Conservation (phyloP, 2,888 invertebrate species). For the Caenorhabditis imperialis region DNA sequence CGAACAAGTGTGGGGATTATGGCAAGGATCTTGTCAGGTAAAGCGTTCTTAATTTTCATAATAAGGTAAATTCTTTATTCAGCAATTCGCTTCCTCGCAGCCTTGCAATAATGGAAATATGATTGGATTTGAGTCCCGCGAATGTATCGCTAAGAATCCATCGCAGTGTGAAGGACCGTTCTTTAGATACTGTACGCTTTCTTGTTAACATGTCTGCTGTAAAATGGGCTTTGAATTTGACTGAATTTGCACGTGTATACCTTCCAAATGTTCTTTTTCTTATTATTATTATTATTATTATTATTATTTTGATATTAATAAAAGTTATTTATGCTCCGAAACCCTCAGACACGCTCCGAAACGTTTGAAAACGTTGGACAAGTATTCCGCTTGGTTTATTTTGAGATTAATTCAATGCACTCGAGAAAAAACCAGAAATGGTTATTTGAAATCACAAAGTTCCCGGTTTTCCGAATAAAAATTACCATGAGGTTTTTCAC, state of each 20-base stretch:
- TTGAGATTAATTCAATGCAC: background rate
- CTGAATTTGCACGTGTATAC: background rate
- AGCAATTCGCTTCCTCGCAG: slow-evolving; percentile 76
- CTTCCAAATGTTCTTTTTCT: background rate
- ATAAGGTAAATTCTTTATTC: slow-evolving; percentile 4
- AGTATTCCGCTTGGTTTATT: too few species aligned
- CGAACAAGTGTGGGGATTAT: slow-evolving; percentile 73
- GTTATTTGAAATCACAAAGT: too few species aligned
- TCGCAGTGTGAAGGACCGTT: slow-evolving; percentile 76
- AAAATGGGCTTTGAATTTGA: background rate
- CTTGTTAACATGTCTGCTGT: too few species aligned
- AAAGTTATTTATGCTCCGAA: background rate
- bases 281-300: background rate
- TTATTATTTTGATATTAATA: background rate
- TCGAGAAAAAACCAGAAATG: too few species aligned
- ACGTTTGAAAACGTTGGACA: too few species aligned
- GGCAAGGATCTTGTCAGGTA: slow-evolving; percentile 75
- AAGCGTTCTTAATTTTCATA: too few species aligned
- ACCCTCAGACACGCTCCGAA: too few species aligned
- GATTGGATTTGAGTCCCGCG: slow-evolving; percentile 78
- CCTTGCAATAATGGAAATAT: slow-evolving; percentile 75
- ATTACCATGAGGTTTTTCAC: too few species aligned
- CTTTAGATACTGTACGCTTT: slow-evolving; percentile 76
- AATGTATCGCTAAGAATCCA: slow-evolving; percentile 77
- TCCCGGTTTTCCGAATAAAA: too few species aligned